Base-by-base conservation (phyloP, 2,113 vertebrate species). In the Daubentonia madagascariensis region DNA sequence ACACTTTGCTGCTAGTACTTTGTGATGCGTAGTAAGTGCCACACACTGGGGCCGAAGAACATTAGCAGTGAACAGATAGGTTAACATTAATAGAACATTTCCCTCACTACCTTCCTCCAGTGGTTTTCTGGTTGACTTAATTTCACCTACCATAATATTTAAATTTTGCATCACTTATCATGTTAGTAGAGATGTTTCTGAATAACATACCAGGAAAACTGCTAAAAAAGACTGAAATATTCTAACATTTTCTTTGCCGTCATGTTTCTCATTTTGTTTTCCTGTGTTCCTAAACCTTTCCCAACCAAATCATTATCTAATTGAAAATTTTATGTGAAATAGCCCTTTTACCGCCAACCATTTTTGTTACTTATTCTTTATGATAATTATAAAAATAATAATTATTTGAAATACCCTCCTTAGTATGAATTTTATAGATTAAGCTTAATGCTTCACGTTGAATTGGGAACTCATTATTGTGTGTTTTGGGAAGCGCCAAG, bases 341-440 rank as follows among this genome's bases (percentile, higher is more conserved):
- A 22, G 16, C 20, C 17, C n/a, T 79, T 63, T 14, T 90, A 22
- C n/a, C 4, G 1, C 11, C 43, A 68, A 48, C 7, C 20, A 89
- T 85, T 89, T 80, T 75, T 88, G 52, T 40, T 91, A 73, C 30
- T 80, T 57, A 89, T n/a, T 68, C 25, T 63, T 76, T 83, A 30
- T 76, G 65, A 43, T 73, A 87, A 81, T 68, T 81, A 50, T 22
- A 43, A n/a, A n/a, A n/a, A n/a, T n/a, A n/a, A n/a, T n/a, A n/a
- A n/a, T 59, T 94, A 45, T 73, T 92, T 94, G 45, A 93, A 94
- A 76, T 88, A 80, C n/a, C 30, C 23, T 85, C 37, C 73, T 67
- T 72, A n/a, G 7, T 68, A 2, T 80, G 25, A 40, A 20, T 87
- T 78, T 93, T 43, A 35, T 68, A 67, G 59, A 20, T 32, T 48